Evolutionary conservation across 1,140 invertebrate species (phyloP), one percentile per base, ranked within the genome.

Genomic region (Bombus polaris): DNA sequence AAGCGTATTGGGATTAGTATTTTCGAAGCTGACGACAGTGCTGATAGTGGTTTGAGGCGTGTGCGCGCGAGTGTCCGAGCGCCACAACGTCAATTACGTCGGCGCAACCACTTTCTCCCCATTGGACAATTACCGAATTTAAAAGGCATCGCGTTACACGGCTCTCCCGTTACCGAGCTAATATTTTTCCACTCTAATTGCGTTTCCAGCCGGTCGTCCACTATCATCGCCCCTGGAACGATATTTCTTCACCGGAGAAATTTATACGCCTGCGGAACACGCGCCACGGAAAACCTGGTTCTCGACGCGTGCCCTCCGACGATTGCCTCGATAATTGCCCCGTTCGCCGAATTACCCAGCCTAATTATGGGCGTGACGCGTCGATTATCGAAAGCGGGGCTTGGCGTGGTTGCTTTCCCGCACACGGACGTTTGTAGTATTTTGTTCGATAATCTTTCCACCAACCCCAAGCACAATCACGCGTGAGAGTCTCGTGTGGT

Each of bases 171-270:
- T 90, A 90, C 89, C 83, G 42, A 83, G 88, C 88, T 88, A 90
- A 89, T 90, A 90, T 90, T 90, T 90, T 88, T 90, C 62, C 88
- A 88, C 80, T 86, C 89, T 90, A 90, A 90, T 90, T 88, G 88
- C 71, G 86, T 73, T 57, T 74, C 53, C 59, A 22, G 73, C 15
- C 77, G 76, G 35, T 22, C 32, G 42, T 28, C 70, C 32, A 42
- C 73, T 18, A 37, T 28, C 25, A 32, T 2, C 47, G 37, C 39
- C 18, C 25, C 37, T 25, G 32, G 70, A 35, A 68, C 59, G 72
- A 87, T n/a, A 75, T 88, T 83, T 89, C 74, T 73, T 62, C 82
- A n/a, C 18, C 66, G 42, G 22, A 47, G 80, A 87, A 89, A 89
- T 83, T 88, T 89, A 89, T 47, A 39, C 65, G 76, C 68, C 13